A percentile compares a stretch with the other conserved stretches of the same genome.
Conservation (phyloP, 2,888 invertebrate genomes). For the Sthenelais limicola region DNA sequence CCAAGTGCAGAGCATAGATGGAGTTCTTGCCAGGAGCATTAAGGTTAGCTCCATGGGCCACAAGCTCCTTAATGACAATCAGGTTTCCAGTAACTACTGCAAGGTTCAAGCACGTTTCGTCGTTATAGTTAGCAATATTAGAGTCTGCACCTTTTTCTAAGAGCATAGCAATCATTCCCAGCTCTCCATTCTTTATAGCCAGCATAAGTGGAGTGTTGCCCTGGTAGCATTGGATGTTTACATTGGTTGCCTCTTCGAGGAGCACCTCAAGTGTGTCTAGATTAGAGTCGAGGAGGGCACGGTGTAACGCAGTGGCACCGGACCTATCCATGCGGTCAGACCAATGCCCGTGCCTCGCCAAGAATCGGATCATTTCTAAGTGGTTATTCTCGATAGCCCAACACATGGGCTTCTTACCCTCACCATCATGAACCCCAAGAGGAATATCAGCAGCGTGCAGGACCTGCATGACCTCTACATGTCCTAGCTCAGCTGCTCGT, state of each 20-base stretch:
- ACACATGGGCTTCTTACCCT: constrained; percentile 35
- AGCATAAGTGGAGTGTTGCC: constrained; percentile 28
- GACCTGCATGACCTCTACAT: constrained; percentile 16
- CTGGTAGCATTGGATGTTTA: constrained; percentile 24
- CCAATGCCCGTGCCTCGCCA: constrained; percentile 35
- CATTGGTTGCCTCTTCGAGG: constrained; percentile 29
- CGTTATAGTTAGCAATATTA: constrained; percentile 30
- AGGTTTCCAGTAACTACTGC: constrained; percentile 27
- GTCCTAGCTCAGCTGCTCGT: constrained; percentile 20
- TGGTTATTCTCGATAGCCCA: constrained; percentile 28
- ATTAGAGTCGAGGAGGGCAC: constrained; percentile 8
- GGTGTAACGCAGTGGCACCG: constrained; percentile 18
- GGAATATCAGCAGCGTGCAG: constrained; percentile 14
- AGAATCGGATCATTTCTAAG: constrained; percentile 15
- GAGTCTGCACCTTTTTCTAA: constrained; percentile 31
- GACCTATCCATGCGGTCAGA: constrained; percentile 27
- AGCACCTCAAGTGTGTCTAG: constrained; percentile 21
- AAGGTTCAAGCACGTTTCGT: constrained; percentile 23
- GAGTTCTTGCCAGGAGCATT: constrained; percentile 20
- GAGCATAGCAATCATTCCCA: constrained; percentile 19
- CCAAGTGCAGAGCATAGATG: constrained; percentile 16
- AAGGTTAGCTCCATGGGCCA: constrained; percentile 18
- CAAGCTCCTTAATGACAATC: constrained; percentile 12
- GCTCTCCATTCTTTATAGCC: constrained; percentile 29
- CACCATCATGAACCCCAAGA: constrained; percentile 19